Conservation (phyloP, 2,888 invertebrate species). For the Aphidius colemani region DNA sequence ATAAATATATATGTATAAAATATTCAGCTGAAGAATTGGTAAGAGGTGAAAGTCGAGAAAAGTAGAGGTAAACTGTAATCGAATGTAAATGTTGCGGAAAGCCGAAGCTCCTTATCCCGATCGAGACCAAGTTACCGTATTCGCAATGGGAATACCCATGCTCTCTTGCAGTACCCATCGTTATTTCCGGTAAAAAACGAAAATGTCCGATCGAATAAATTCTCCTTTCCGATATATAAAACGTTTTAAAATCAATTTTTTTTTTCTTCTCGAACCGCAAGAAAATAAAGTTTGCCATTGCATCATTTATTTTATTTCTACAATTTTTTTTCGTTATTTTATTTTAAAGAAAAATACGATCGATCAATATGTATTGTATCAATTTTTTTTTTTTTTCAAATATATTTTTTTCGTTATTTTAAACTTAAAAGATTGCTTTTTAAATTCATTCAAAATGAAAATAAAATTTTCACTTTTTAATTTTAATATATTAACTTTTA, state of each 20-base stretch:
- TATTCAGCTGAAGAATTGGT: too few relatives aligned
- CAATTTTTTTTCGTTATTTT: slow-evolving; percentile 18
- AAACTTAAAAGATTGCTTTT: too few relatives aligned
- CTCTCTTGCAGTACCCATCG: slow-evolving; percentile 11
- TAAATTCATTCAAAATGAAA: too few relatives aligned
- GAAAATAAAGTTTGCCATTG: neutral
- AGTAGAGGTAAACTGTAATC: slow-evolving; percentile 40
- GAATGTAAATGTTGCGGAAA: slow-evolving; percentile 56
- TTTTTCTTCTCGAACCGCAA: neutral
- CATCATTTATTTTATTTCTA: slow-evolving; percentile 19
- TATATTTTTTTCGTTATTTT: too few relatives aligned
- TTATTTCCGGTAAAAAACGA: slow-evolving; percentile 21
- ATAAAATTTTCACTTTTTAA: too few relatives aligned
- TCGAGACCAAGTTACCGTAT: slow-evolving; percentile 29
- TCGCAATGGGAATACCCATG: slow-evolving; percentile 20
- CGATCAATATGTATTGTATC: too few relatives aligned
- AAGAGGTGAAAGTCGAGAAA: slow-evolving; percentile 27
- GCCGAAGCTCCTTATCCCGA: slow-evolving; percentile 48
- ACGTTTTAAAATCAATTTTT: slow-evolving; percentile 14
- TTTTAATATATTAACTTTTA: too few relatives aligned
- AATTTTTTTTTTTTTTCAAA: too few relatives aligned
- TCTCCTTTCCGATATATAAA: slow-evolving; percentile 9
- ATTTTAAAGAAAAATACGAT: neutral
- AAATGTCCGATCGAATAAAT: slow-evolving; percentile 17
- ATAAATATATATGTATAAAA: too few relatives aligned